Evolutionary conservation across 2,888 invertebrate genomes (phyloP).

Genomic region (Brachylomia viminalis): DNA sequence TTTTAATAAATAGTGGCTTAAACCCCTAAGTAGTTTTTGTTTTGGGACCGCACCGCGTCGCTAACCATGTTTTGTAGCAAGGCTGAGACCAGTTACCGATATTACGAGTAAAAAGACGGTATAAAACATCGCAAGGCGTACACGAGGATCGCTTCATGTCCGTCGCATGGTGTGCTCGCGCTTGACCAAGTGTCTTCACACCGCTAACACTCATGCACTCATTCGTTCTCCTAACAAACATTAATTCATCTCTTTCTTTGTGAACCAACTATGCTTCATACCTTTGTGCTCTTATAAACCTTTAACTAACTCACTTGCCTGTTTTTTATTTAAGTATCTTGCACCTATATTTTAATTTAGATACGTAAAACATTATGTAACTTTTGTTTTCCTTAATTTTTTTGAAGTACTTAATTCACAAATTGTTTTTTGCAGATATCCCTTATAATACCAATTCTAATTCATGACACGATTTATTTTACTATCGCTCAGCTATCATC

Average conservation of each 20-base stretch:
- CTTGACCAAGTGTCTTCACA: conserved; percentile 58
- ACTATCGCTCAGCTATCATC: conserved; percentile 63
- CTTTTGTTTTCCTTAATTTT: conserved; percentile 25
- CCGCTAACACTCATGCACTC: conserved; percentile 42
- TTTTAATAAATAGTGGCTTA: conserved; percentile 1
- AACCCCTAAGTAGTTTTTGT: not conserved
- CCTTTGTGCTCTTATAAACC: conserved; percentile 32
- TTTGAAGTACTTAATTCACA: conserved; percentile 38
- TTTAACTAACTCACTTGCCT: conserved; percentile 22
- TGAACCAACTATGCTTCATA: conserved; percentile 24
- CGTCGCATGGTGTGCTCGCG: conserved; percentile 69
- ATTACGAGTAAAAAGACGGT: conserved; percentile 43
- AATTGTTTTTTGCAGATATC: conserved; percentile 63
- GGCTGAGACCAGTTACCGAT: not conserved
- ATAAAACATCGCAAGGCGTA: conserved; percentile 44
- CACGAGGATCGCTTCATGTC: conserved; percentile 55
- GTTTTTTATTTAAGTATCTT: conserved; percentile 23
- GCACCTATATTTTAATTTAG: conserved; percentile 30
- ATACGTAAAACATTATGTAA: conserved; percentile 12
- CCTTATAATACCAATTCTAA: conserved; percentile 48
- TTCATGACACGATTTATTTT: conserved; percentile 56
- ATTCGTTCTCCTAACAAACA: conserved; percentile 30
- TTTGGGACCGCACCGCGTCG: not conserved
- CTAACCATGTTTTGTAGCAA: not conserved
- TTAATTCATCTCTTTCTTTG: conserved; percentile 22